Evolutionary conservation across 2,888 invertebrate species (phyloP).

Genomic region (Brachyptera putata): DNA sequence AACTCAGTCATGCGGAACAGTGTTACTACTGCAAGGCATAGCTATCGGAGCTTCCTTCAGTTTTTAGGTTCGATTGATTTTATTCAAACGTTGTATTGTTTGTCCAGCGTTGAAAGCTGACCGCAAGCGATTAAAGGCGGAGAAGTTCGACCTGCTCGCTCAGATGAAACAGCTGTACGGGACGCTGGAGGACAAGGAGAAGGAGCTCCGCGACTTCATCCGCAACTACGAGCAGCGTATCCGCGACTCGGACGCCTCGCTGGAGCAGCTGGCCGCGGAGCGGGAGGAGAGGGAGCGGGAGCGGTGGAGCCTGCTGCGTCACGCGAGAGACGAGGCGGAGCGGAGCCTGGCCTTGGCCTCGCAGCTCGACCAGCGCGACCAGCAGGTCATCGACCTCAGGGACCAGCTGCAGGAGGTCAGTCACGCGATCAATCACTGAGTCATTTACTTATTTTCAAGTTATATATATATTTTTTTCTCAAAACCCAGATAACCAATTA

Average conservation of each 20-base stretch:
- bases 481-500: too few species aligned
- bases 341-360: conserved; percentile 80
- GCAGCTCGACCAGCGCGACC: conserved; percentile 80
- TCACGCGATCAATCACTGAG: neutral
- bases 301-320: conserved; percentile 80
- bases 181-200: conserved; percentile 91
- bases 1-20: too few species aligned
- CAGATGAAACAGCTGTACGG: conserved; percentile 94
- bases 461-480: too few species aligned
- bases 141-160: conserved; percentile 87
- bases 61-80: too few species aligned
- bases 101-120: conserved; percentile 87
- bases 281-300: conserved; percentile 78
- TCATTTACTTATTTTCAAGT: too few species aligned
- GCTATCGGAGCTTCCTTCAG: too few species aligned
- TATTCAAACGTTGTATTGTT: too few species aligned
- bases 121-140: conserved; percentile 84
- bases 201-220: conserved; percentile 89
- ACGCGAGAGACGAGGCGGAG: conserved; percentile 87
- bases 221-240: conserved; percentile 89
- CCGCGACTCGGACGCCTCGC: conserved; percentile 70
- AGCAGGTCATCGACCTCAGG: conserved; percentile 78
- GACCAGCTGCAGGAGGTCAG: conserved; percentile 77
- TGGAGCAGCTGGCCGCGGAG: conserved; percentile 56
- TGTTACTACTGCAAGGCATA: too few species aligned